Evolutionary conservation across 2,888 invertebrate species (phyloP).

Genomic region (Abscondita cerata): DNA sequence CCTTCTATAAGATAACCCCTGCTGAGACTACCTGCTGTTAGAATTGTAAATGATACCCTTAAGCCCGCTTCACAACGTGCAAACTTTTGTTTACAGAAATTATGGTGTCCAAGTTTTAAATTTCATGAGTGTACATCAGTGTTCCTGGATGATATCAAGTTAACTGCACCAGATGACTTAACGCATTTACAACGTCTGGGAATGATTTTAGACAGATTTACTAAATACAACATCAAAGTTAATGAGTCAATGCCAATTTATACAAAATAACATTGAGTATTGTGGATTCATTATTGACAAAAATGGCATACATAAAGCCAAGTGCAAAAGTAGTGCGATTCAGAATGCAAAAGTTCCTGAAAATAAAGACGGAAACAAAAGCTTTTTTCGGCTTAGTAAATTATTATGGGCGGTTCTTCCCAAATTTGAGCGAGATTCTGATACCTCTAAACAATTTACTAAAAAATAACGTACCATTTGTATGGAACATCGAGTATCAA

Average conservation of each 20-base stretch:
- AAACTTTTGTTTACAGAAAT: no score
- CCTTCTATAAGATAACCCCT: no score
- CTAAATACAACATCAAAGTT: slow-evolving; percentile 2
- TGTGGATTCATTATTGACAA: slow-evolving; percentile 8
- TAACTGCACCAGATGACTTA: neutral
- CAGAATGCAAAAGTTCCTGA: slow-evolving; percentile 1
- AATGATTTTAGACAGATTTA: neutral
- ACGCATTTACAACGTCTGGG: neutral
- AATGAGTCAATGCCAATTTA: neutral
- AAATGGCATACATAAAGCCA: slow-evolving; percentile 4
- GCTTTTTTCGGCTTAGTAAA: slow-evolving; percentile 2
- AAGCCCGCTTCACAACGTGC: no score
- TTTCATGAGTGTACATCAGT: no score
- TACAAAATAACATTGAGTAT: slow-evolving; percentile 1
- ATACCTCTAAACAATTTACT: slow-evolving; percentile 10
- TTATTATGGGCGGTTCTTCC: slow-evolving; percentile 9
- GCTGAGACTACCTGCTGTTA: no score
- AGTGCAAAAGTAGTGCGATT: slow-evolving; percentile 1
- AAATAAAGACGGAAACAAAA: slow-evolving; percentile 4
- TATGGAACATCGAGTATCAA: no score
- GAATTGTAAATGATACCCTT: no score
- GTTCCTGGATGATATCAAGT: slow-evolving; percentile 7
- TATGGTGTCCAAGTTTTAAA: no score
- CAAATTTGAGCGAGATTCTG: slow-evolving; percentile 4
- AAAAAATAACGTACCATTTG: neutral